Base-by-base conservation (phyloP, 64 coral and sea anemone species). In the Montipora efflorescens region DNA sequence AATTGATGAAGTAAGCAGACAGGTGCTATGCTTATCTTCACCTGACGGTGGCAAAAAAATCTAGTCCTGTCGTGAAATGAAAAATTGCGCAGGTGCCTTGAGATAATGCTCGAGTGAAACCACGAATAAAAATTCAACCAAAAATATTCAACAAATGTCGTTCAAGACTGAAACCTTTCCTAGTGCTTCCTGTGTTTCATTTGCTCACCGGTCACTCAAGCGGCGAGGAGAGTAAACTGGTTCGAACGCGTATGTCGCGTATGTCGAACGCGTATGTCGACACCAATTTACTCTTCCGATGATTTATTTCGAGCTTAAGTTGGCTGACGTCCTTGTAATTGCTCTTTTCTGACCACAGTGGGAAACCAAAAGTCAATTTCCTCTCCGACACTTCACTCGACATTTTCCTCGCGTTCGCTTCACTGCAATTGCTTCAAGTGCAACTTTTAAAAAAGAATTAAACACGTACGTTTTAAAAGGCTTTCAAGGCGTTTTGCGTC, bases 301-400 rank as follows among this genome's bases (percentile, higher is more conserved):
- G 66, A 45, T 15, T 85, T 50, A 19, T 71, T 71, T 50, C 59
- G 18, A 7, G 36, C 67, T 19, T 20, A 70, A n/a, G 66, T 16
- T 71, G 67, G 82, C 49, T 86, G 82, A 86, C 82, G 66, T 46
- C 14, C 19, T 62, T 8, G 45, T 86, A 86, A 72, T 86, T 86
- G 82, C 82, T 86, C 82, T 86, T 86, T 86, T 86, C 12, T 16
- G 49, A 16, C 18, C 62, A n/a, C 82, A 8, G 82, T 86, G 5
- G 64, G 82, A 50, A 72, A 28, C 28, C 82, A 48, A 48, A 86
- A 86, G 82, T 86, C 82, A 86, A 86, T 86, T 86, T 86, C 82
- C 46, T 86, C 45, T 68, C 1, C 19, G 8, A n/a, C 66, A 72
- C 49, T 67, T 86, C 66, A 22, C 2, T 7, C 45, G 22, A 10